These are phyloP conservation scores for Phoenicopterus ruber DNA, from an alignment of 2,113 vertebrate species.

Conservation along the genomic window DNA sequence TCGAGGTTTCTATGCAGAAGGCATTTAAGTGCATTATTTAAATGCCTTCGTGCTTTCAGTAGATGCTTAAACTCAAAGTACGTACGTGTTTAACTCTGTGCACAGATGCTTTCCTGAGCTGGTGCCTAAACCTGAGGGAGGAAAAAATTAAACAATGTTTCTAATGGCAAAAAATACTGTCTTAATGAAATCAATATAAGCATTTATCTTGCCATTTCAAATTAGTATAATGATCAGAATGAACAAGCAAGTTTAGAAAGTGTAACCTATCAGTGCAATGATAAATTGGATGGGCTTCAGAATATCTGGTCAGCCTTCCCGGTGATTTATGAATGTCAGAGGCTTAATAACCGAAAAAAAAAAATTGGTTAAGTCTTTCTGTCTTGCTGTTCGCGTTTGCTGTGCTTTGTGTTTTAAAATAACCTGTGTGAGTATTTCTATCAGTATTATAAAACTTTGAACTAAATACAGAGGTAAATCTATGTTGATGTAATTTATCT, in stretches of 20 bases:
- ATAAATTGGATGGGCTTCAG: neutral
- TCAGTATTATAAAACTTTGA: neutral
- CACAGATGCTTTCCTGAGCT: neutral
- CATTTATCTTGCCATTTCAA: conserved; percentile 32
- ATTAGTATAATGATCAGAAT: conserved; percentile 28
- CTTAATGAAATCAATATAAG: neutral
- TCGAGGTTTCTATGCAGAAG: neutral
- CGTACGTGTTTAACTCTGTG: neutral
- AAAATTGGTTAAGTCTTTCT: neutral
- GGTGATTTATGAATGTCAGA: conserved; percentile 41
- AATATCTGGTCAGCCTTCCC: conserved; percentile 11
- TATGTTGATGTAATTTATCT: neutral
- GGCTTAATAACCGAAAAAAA: neutral
- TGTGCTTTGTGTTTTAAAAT: conserved; percentile 1
- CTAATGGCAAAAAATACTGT: neutral
- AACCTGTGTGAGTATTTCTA: neutral
- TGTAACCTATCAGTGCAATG: neutral
- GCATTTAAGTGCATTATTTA: neutral
- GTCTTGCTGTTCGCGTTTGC: neutral
- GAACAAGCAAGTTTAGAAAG: conserved; percentile 18
- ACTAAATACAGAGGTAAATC: neutral
- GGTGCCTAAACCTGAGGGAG: neutral
- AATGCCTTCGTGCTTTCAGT: neutral
- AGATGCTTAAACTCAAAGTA: neutral
- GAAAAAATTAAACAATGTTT: neutral